Conservation (phyloP, 2,113 vertebrate species). For the Nothobranchius furzeri region DNA sequence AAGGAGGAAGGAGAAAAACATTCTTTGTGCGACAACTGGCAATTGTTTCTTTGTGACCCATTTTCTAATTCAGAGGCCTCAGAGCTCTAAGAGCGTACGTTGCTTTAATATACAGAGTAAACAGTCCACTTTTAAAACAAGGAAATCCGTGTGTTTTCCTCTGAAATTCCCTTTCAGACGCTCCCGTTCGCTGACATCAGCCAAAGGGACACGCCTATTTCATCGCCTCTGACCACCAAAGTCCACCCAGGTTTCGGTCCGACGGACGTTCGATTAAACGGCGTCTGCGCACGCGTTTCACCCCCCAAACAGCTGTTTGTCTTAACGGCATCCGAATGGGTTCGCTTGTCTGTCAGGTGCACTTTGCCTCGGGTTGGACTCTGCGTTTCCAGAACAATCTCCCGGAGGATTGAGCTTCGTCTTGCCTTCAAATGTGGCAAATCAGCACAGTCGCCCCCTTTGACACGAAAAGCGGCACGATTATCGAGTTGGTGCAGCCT, state of each 20-base stretch:
- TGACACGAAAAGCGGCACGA: conserved; percentile 84
- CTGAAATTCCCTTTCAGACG: neutral
- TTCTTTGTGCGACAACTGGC: conserved; percentile 46
- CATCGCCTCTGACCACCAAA: conserved; percentile 29
- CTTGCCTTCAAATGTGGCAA: conserved; percentile 85
- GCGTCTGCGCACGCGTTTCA: too few species aligned
- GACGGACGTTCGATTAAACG: conserved; percentile 43
- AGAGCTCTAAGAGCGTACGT: conserved; percentile 28
- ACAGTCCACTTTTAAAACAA: neutral
- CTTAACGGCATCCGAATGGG: conserved; percentile 66
- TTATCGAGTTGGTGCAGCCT: conserved; percentile 94
- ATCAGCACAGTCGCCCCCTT: conserved; percentile 83
- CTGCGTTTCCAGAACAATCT: conserved; percentile 77
- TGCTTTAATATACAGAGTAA: conserved; percentile 21
- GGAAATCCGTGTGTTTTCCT: conserved; percentile 20
- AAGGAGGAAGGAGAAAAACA: neutral
- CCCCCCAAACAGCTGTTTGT: conserved; percentile 1
- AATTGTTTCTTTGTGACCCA: conserved; percentile 71
- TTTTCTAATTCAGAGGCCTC: conserved; percentile 55
- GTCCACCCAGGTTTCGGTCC: neutral
- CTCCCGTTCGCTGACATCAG: conserved; percentile 47
- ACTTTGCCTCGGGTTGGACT: conserved; percentile 59
- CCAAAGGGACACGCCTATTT: conserved; percentile 63
- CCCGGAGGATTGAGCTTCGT: conserved; percentile 68
- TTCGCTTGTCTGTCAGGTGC: conserved; percentile 76